phyloP scores from a whole-genome alignment of 2,113 vertebrate genomes.

The Burhinus bistriatus region DNA sequence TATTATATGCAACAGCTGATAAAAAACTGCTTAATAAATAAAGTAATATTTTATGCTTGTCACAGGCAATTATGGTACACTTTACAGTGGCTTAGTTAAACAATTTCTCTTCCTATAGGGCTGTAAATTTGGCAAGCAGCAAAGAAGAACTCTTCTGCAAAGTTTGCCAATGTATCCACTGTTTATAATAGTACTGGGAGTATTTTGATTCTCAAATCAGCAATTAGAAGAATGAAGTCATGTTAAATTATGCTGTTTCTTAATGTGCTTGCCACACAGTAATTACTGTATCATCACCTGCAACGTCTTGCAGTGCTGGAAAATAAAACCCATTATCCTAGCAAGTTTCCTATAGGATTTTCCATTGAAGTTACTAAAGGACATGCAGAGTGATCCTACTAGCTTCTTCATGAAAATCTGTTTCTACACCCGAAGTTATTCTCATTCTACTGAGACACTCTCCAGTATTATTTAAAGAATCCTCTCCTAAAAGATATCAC shows the following conservation, averaged over 20 bases:
- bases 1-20: neutral
- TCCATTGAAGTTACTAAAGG: neutral
- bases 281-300: constrained; percentile 50
- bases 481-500: neutral
- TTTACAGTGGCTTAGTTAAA: neutral
- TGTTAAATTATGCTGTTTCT: constrained; percentile 23
- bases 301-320: neutral
- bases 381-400: neutral
- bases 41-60: neutral
- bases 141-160: neutral
- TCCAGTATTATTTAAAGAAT: neutral
- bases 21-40: neutral
- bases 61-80: neutral
- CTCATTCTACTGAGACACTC: neutral
- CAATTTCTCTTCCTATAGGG: neutral
- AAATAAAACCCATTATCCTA: constrained; percentile 25
- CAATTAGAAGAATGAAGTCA: constrained; percentile 14
- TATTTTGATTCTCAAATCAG: constrained; percentile 18
- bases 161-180: neutral
- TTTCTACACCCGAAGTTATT: neutral
- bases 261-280: neutral
- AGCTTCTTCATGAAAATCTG: neutral
- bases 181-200: neutral
- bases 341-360: neutral
- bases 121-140: neutral